Evolutionary conservation across 2,797 vertebrate genomes (phyloP), one percentile per base, ranked within the genome.

Genomic region (Eulemur coronatus): DNA sequence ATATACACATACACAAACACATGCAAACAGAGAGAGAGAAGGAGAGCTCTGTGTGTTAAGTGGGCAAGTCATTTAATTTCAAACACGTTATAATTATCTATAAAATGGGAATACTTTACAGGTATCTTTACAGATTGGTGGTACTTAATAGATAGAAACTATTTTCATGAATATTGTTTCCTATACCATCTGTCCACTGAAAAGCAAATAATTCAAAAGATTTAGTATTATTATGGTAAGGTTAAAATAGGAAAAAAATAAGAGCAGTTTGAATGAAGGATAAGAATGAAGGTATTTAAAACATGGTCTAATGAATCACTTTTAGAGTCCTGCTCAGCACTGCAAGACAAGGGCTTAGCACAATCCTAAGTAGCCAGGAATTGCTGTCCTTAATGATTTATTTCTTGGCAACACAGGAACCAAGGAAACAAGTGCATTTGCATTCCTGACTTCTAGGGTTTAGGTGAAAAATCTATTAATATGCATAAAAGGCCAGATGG

Each of bases 401-500:
- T 94, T 86, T 96, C 91, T 94, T 96, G 95, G 70, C 38, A 91
- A 11, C 79, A 93, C 30, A 89, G 91, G 33, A 91, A 50, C 92
- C 84, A 93, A 5, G 30, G n/a, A 97, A 98, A 95, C 81, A 91
- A 96, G 70, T 63, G 81, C 28, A 35, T 97, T 96, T 97, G 89
- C 61, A 95, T 88, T 95, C 91, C 93, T 91, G 96, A n/a, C 88
- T 88, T 97, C 79, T 87, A 86, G 67, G 86, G 63, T 59, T 96
- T 89, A 80, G 82, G 76, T 98, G 97, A 89, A 97, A 94, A 89
- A 91, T 95, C 94, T 97, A 81, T 97, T 97, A 98, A 97, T 96
- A 98, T 91, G 75, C 46, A 94, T 84, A 91, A 97, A 97, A 98
- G 85, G 97, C 73, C 96, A 97, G 97, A 97, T 97, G 95, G 97